phyloP scores from a whole-genome alignment of 1,140 invertebrate species.

The Apolygus lucorum region DNA sequence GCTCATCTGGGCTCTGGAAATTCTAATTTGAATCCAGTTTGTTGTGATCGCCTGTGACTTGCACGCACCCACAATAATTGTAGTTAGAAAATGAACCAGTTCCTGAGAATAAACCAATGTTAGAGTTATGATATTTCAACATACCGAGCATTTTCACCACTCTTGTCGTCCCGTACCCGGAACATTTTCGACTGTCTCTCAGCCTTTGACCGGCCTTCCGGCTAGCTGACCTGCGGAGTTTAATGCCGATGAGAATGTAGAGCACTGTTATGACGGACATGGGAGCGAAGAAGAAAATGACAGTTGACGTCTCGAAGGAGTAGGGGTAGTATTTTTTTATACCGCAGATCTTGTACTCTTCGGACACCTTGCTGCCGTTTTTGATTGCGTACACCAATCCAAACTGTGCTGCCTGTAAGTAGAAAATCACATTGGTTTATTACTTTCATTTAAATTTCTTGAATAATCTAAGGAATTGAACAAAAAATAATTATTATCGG shows the following conservation, averaged over 20 bases:
- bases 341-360: conserved; percentile 40
- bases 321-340: conserved; percentile 43
- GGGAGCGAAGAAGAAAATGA: conserved; percentile 75
- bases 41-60: no score
- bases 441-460: no score
- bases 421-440: not conserved
- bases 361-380: conserved; percentile 16
- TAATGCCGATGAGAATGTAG: conserved; percentile 71
- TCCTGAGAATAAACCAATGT: no score
- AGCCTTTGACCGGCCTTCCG: not conserved
- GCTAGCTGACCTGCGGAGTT: conserved; percentile 49
- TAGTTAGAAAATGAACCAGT: no score
- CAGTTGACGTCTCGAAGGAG: conserved; percentile 71
- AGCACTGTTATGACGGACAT: conserved; percentile 79
- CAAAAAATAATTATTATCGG: no score
- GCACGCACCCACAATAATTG: no score
- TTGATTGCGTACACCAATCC: conserved; percentile 50
- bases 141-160: conserved; percentile 33
- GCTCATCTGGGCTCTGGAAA: no score
- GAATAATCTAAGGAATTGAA: no score
- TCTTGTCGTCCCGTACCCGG: conserved; percentile 24
- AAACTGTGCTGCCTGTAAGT: conserved; percentile 57
- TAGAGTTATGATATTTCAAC: no score
- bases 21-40: no score
- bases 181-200: conserved; percentile 22